Percentiles rank a stretch among this genome's conserved stretches.
phyloP scores from a whole-genome alignment of 2,797 vertebrate species.

The Synaphobranchus kaupii region DNA sequence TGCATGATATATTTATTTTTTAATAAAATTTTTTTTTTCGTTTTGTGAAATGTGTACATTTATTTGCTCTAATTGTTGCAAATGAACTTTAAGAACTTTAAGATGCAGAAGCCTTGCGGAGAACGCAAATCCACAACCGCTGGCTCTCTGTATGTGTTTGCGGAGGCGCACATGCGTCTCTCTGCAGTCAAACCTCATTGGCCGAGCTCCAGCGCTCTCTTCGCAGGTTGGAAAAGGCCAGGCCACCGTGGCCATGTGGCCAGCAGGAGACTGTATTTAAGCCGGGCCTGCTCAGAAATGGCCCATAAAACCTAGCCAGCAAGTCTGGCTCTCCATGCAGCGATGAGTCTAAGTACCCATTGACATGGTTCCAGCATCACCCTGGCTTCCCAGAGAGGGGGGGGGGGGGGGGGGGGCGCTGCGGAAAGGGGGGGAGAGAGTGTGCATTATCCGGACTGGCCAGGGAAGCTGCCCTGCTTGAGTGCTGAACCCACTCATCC shows the following conservation, averaged over 20 bases:
- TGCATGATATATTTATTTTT: neutral
- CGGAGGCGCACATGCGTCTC: slow-evolving; percentile 62
- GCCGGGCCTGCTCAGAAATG: slow-evolving; percentile 65
- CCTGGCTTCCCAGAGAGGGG: slow-evolving; percentile 30
- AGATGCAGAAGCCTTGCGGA: neutral
- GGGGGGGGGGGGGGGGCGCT: slow-evolving; percentile 11
- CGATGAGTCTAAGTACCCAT: slow-evolving; percentile 65
- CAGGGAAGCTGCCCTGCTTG: slow-evolving; percentile 41
- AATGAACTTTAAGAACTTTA: neutral
- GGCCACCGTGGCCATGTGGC: slow-evolving; percentile 57
- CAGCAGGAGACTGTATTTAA: slow-evolving; percentile 70
- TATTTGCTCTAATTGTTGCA: neutral
- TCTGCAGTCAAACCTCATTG: slow-evolving; percentile 64
- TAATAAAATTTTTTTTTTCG: neutral
- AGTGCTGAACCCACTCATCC: slow-evolving; percentile 38
- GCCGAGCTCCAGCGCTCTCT: slow-evolving; percentile 40
- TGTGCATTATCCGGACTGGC: slow-evolving; percentile 47
- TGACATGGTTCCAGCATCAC: slow-evolving; percentile 67
- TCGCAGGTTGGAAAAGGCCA: slow-evolving; percentile 62
- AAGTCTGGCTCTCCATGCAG: slow-evolving; percentile 69
- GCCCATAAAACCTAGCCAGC: slow-evolving; percentile 69
- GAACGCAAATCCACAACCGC: slow-evolving; percentile 39
- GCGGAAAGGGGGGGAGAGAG: slow-evolving; percentile 52
- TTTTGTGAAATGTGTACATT: too few relatives aligned
- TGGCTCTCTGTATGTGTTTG: slow-evolving; percentile 39